Evolutionary conservation across 1,140 invertebrate species (phyloP).

Genomic region (Wiebesia pumilae): DNA sequence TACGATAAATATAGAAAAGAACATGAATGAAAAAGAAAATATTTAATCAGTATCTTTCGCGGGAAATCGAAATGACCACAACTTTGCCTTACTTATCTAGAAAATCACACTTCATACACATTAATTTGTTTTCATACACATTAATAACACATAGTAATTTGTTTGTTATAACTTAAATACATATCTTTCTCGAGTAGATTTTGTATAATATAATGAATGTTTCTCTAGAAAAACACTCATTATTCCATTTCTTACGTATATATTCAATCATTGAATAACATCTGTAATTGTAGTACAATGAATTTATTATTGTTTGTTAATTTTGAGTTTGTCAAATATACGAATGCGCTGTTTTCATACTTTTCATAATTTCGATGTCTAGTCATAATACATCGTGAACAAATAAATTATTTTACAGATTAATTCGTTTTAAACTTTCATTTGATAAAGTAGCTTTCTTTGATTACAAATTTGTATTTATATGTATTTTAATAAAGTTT

Average conservation of each 20-base stretch:
- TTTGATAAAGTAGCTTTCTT: not conserved
- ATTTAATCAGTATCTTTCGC: not conserved
- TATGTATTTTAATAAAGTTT: too few species aligned
- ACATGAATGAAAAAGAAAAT: not conserved
- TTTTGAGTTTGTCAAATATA: not conserved
- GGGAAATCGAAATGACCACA: not conserved
- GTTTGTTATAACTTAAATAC: too few species aligned
- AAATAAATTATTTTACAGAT: not conserved
- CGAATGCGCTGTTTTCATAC: too few species aligned
- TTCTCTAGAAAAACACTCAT: too few species aligned
- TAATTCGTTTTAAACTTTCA: not conserved
- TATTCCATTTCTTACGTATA: too few species aligned
- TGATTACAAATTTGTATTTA: too few species aligned
- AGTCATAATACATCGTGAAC: not conserved
- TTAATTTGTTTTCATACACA: not conserved
- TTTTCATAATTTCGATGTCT: not conserved
- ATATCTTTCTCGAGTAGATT: too few species aligned
- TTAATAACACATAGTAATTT: not conserved
- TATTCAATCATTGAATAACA: too few species aligned
- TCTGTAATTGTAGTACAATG: not conserved
- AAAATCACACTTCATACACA: not conserved
- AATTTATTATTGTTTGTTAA: not conserved
- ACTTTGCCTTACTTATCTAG: slow-evolving; percentile 6
- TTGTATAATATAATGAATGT: too few species aligned
- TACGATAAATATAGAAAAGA: not conserved